Evolutionary conservation across 1,140 invertebrate genomes (phyloP).

Genomic region (Cyclargus thomasi): DNA sequence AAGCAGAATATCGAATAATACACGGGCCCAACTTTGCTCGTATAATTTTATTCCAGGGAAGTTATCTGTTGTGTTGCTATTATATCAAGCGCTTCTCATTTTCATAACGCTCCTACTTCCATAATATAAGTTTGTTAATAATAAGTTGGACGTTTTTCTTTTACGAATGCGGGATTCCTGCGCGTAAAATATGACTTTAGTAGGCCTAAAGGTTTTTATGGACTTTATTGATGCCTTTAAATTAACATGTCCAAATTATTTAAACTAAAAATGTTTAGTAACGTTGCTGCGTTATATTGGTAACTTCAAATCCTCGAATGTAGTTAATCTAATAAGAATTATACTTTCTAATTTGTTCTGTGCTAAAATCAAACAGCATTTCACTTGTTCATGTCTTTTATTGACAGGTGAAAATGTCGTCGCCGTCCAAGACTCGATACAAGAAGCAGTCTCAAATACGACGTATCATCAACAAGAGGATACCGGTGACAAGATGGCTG

Average conservation of each 20-base stretch:
- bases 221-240: too few species aligned
- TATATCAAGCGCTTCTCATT: slow-evolving; percentile 12
- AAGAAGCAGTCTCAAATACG: slow-evolving; percentile 54
- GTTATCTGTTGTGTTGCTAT: slow-evolving; percentile 16
- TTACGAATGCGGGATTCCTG: background rate
- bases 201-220: background rate
- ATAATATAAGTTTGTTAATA: slow-evolving; percentile 1
- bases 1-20: slow-evolving; percentile 11
- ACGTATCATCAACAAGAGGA: slow-evolving; percentile 53
- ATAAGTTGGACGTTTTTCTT: background rate
- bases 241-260: too few species aligned
- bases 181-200: background rate
- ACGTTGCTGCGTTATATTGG: too few species aligned
- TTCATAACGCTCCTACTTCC: background rate
- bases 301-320: too few species aligned
- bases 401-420: slow-evolving; percentile 51
- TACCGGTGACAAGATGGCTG: slow-evolving; percentile 78
- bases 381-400: slow-evolving; percentile 19
- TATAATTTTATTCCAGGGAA: slow-evolving; percentile 14
- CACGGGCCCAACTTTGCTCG: slow-evolving; percentile 10
- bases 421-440: slow-evolving; percentile 57
- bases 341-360: too few species aligned
- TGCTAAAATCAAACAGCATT: background rate
- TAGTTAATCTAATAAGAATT: too few species aligned
- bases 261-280: too few species aligned